Evolutionary conservation across 23 tunicate genomes (phyloP), one percentile per base, ranked within the genome.

Genomic region (Trididemnum nubilum): DNA sequence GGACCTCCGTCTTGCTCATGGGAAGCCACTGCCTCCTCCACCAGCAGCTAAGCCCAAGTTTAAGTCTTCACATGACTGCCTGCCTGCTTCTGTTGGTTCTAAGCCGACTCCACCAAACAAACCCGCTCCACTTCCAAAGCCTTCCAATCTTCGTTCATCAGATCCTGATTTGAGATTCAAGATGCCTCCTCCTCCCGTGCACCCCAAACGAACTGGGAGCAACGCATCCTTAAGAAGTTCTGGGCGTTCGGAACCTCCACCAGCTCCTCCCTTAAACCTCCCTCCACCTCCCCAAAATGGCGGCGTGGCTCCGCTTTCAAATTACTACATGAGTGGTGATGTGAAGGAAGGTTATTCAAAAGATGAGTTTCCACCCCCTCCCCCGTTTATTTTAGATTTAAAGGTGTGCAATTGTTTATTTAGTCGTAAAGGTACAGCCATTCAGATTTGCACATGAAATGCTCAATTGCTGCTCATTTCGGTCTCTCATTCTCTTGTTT

Each of bases 301-400:
- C 35, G 21, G 23, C 21, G 23, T 79, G 1, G 35, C 88, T 12
- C 88, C 88, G 3, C 67, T 85, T 19, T 51, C 81, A 36, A 22
- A 63, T 34, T 85, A 85, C 50, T 85, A 85, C 38, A 67, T 36
- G 22, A 15, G 76, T 32, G 57, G 35, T 1, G 33, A 36, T 1
- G 4, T 50, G 18, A 12, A 19, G 2, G 75, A 38, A 36, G 24
- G 51, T 32, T 85, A 32, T 77, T 2, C 82, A 29, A 34, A 36
- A 25, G 90, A 85, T 64, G 96, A 90, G 54, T 80, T 90, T 51
- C 96, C 96, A 0, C 96, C 96, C 34, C 89, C 96, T 21, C 96
- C 96, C 18, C 85, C 88, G 12, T 90, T 85, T 65, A 50, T 90
- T 1, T 35, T 29, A 3, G 89, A 90, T 65, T 61, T 90, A 32